Percentiles rank a stretch among this genome's conserved stretches.
Evolutionary conservation across 2,888 invertebrate genomes (phyloP).

Genomic region (Eupithecia tripunctaria): DNA sequence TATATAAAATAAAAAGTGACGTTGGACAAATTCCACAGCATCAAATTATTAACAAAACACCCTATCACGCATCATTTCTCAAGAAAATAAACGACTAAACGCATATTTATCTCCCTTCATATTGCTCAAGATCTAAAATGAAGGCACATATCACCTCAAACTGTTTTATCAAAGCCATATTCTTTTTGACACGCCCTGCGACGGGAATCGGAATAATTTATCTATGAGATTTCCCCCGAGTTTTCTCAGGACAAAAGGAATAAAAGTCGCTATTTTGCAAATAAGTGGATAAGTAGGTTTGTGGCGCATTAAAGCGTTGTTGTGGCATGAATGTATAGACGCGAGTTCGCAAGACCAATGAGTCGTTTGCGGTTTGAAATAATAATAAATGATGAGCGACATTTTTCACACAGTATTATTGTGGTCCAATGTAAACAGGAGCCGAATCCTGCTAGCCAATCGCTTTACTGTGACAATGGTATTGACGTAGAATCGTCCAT

Average conservation of each 20-base stretch:
- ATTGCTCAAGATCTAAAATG: slow-evolving; percentile 39
- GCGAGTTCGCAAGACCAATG: not conserved
- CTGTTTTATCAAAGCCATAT: slow-evolving; percentile 60
- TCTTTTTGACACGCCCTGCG: slow-evolving; percentile 69
- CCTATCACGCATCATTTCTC: not conserved
- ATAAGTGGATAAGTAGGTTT: slow-evolving; percentile 30
- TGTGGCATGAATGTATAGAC: not conserved
- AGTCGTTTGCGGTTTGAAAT: not conserved
- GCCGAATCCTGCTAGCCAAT: too few species aligned
- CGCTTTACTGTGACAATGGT: too few species aligned
- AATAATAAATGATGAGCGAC: not conserved
- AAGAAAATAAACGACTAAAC: not conserved
- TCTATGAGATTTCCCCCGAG: slow-evolving; percentile 73
- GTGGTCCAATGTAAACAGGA: not conserved
- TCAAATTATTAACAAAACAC: not conserved
- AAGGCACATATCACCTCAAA: slow-evolving; percentile 42
- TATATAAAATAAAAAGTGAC: too few species aligned
- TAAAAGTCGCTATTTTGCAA: slow-evolving; percentile 49
- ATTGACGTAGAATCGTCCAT: too few species aligned
- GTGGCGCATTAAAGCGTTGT: slow-evolving; percentile 24
- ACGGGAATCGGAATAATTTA: slow-evolving; percentile 73
- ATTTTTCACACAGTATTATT: not conserved
- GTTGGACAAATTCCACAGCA: too few species aligned
- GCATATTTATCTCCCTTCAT: slow-evolving; percentile 13
- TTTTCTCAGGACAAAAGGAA: slow-evolving; percentile 58